Base-by-base conservation (phyloP, 2,797 vertebrate species). In the Semaprochilodus insignis region DNA sequence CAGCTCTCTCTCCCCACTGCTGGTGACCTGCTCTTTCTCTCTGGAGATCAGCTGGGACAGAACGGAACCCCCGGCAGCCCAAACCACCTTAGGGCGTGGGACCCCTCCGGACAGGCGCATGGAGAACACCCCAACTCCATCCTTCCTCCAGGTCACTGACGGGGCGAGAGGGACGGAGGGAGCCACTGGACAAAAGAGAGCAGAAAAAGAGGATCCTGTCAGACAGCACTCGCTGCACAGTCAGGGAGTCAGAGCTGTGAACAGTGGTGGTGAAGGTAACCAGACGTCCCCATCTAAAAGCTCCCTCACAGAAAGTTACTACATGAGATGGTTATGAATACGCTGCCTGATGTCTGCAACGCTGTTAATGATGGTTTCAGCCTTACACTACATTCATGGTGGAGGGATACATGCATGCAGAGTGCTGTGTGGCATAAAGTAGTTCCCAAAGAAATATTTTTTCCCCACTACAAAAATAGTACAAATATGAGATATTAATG, bases 71-170 rank as follows among this genome's bases (percentile, higher is more conserved):
- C 94, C 95, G 0, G 93, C 93, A 15, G 92, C 90, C 94, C 95
- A 95, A 1, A 93, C 86, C 44, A 95, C 13, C 48, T 87, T 91
- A 40, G 87, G 91, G 57, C 87, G 88, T 0, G 93, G 92, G 74
- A 91, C 85, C 66, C 93, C 94, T 62, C 93, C 94, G n/a, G 85
- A 92, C 80, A 95, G 48, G 60, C 92, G 77, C 40, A 95, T 83
- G 0, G 93, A 93, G 90, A 95, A 96, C 59, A 95, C 92, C 0
- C 94, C 92, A 0, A 95, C 88, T 0, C 94, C 93, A 77, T 92
- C 92, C 4, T 89, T 92, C 88, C 91, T 94, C 94, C 96, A 96
- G 74, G 93, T 95, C 83, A 97, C 95, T 1, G 95, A 96, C 89
- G 95, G 77, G 0, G 89, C 91, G 0, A 86, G 71, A 78, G 93